phyloP scores from a whole-genome alignment of 2,797 vertebrate species.

The Orientallactaga sibirica region DNA sequence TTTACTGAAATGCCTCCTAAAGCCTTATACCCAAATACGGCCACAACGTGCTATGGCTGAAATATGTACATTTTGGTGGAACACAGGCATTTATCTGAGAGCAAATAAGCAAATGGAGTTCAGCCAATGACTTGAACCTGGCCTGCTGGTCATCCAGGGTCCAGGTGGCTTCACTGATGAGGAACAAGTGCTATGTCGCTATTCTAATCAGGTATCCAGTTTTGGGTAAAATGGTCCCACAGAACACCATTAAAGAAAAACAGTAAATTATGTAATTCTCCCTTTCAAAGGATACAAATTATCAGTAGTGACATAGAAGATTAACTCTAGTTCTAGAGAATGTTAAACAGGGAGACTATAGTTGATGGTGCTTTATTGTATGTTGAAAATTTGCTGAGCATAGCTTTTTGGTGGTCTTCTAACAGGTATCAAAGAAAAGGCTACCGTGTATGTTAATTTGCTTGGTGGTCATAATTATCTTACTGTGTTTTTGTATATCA shows the following conservation, averaged over 20 bases:
- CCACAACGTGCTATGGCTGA: too few relatives aligned
- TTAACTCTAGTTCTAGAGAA: not conserved
- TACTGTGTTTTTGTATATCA: not conserved
- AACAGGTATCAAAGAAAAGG: not conserved
- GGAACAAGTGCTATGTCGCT: too few relatives aligned
- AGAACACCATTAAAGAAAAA: not conserved
- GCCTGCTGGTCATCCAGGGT: too few relatives aligned
- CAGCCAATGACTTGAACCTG: too few relatives aligned
- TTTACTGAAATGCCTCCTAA: too few relatives aligned
- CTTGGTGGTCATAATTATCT: too few relatives aligned
- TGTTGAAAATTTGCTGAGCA: not conserved
- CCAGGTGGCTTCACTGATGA: too few relatives aligned
- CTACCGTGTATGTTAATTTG: not conserved
- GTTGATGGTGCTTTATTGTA: not conserved
- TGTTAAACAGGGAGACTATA: not conserved
- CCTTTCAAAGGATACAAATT: not conserved
- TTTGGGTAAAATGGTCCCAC: not conserved
- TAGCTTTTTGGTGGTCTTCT: not conserved
- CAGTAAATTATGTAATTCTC: not conserved
- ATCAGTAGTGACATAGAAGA: not conserved
- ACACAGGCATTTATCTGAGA: too few relatives aligned
- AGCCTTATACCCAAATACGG: too few relatives aligned
- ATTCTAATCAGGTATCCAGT: too few relatives aligned
- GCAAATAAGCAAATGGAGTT: too few relatives aligned
- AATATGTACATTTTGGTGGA: too few relatives aligned